These are phyloP conservation scores for Thamnophis elegans DNA, from an alignment of 2,797 vertebrate genomes.

Conservation along the genomic window DNA sequence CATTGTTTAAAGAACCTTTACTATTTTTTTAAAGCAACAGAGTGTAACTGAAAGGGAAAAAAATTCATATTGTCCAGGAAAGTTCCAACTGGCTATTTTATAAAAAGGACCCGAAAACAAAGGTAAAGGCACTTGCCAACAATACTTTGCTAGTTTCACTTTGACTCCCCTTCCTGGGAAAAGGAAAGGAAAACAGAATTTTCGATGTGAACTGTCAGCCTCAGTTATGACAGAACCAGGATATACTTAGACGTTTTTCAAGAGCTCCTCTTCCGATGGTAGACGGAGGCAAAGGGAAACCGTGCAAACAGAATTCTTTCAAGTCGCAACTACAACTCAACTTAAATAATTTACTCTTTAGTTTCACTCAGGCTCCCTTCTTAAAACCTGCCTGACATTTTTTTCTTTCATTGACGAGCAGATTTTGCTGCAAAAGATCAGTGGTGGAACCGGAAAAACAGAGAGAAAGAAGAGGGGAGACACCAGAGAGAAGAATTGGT, in stretches of 20 bases:
- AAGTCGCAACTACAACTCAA: conserved; percentile 78
- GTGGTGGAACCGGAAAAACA: conserved; percentile 65
- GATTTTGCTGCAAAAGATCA: conserved; percentile 73
- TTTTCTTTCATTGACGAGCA: conserved; percentile 74
- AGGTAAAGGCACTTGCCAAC: conserved; percentile 74
- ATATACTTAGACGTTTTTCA: conserved; percentile 73
- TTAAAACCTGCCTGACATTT: conserved; percentile 75
- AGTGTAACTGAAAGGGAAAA: conserved; percentile 45
- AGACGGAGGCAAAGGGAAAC: conserved; percentile 75
- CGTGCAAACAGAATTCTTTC: conserved; percentile 81
- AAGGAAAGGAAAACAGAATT: conserved; percentile 81
- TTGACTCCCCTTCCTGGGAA: conserved; percentile 80
- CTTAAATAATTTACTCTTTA: conserved; percentile 85
- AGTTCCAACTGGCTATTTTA: conserved; percentile 70
- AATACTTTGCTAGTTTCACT: conserved; percentile 80
- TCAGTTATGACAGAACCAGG: conserved; percentile 76
- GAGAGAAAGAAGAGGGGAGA: conserved; percentile 38
- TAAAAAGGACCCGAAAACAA: conserved; percentile 69
- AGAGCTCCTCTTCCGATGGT: conserved; percentile 71
- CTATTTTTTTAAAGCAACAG: conserved; percentile 23
- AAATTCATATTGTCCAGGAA: conserved; percentile 49
- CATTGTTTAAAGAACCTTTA: conserved; percentile 26
- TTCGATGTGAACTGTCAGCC: conserved; percentile 82
- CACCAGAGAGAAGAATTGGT: conserved; percentile 44
- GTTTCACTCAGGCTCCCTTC: conserved; percentile 76